Evolutionary conservation across 2,797 vertebrate species (phyloP).

Genomic region (Tamandua tetradactyla): DNA sequence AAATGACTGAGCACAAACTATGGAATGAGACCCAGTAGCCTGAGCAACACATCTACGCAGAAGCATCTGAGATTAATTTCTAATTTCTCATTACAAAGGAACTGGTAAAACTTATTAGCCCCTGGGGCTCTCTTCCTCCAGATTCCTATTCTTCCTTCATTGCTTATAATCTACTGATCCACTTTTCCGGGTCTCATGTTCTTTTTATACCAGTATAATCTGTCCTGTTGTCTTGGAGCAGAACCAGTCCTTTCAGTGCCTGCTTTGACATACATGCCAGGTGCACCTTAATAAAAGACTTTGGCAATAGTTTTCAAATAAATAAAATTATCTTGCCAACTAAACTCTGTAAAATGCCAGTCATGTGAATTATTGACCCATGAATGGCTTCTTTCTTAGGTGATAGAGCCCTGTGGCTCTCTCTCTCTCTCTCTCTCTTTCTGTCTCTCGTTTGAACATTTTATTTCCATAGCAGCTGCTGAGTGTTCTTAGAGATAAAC

Average conservation of each 20-base stretch:
- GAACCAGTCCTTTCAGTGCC: not conserved
- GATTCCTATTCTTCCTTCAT: not conserved
- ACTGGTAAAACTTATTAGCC: not conserved
- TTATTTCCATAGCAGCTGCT: not conserved
- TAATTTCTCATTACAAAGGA: not conserved
- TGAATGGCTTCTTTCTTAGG: not conserved
- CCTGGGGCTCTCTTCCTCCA: not conserved
- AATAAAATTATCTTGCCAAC: not conserved
- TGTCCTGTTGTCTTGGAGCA: not conserved
- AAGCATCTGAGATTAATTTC: not conserved
- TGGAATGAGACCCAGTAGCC: not conserved
- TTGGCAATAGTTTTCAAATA: not conserved
- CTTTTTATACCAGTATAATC: not conserved
- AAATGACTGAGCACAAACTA: not conserved
- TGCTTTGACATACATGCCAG: not conserved
- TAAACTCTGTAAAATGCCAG: not conserved
- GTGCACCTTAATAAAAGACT: not conserved
- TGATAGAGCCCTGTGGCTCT: not conserved
- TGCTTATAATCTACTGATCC: not conserved
- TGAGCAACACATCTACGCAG: accelerated
- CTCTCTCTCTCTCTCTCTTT: not conserved
- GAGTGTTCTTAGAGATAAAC: not conserved
- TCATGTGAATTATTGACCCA: not conserved
- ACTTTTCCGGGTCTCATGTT: not conserved
- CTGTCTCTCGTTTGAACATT: not conserved